Conservation (phyloP, 2,888 invertebrate genomes). For the Reticulitermes lucifugus region DNA sequence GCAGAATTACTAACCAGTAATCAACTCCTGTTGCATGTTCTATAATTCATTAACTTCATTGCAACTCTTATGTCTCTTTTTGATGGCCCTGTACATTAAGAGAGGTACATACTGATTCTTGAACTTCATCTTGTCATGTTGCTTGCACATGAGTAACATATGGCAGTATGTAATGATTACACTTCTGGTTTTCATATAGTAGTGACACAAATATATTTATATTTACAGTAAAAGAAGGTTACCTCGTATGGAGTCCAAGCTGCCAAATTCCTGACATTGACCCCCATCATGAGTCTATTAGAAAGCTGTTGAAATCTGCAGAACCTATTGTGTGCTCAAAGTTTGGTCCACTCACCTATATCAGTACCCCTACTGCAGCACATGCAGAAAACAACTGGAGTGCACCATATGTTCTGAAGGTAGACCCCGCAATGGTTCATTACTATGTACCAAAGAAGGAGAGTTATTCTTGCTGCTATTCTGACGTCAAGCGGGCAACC, state of each 20-base stretch:
- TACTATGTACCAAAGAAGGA: constrained; percentile 55
- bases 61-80: no score
- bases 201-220: no score
- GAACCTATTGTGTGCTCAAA: constrained; percentile 68
- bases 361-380: background rate
- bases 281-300: constrained; percentile 66
- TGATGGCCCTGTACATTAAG: no score
- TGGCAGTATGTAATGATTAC: no score
- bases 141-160: no score
- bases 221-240: constrained; percentile 59
- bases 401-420: constrained; percentile 58
- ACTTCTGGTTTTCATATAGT: no score
- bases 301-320: constrained; percentile 66
- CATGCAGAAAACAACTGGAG: constrained; percentile 52
- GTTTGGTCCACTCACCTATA: constrained; percentile 60
- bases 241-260: constrained; percentile 70
- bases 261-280: constrained; percentile 74
- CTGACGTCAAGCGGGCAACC: constrained; percentile 58
- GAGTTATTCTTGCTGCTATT: constrained; percentile 59
- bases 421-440: constrained; percentile 58
- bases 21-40: no score
- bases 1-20: no score
- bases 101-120: no score
- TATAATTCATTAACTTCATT: no score
- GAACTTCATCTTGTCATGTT: no score